Percentiles rank a stretch among this genome's conserved stretches.
These are phyloP conservation scores for Lota lota DNA, from an alignment of 2,113 vertebrate genomes.

Conservation along the genomic window DNA sequence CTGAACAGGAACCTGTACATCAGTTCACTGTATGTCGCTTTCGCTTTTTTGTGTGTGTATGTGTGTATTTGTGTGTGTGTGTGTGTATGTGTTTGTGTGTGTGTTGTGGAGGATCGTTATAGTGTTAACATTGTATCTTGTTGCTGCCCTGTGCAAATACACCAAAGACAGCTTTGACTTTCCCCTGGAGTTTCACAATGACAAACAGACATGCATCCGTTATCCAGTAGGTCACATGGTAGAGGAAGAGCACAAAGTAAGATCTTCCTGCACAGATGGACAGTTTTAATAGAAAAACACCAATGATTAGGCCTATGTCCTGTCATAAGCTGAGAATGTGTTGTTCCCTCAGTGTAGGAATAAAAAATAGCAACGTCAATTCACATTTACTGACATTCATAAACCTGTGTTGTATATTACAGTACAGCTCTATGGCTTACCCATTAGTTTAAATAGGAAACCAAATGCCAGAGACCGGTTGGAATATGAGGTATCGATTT, in stretches of 20 bases:
- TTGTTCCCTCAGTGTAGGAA: too few species aligned
- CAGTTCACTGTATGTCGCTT: not conserved
- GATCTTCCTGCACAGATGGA: not conserved
- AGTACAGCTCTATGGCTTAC: constrained; percentile 5
- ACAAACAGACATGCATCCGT: too few species aligned
- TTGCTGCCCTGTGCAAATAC: not conserved
- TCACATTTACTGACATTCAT: not conserved
- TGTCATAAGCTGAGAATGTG: too few species aligned
- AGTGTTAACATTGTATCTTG: not conserved
- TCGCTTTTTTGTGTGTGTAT: too few species aligned
- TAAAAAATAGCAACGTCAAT: not conserved
- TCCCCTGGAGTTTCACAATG: too few species aligned
- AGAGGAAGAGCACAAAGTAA: not conserved
- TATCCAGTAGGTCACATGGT: too few species aligned
- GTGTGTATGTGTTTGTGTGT: constrained; percentile 10
- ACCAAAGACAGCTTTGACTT: not conserved
- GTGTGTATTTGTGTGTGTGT: constrained; percentile 1
- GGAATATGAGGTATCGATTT: constrained; percentile 28
- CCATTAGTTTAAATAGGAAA: constrained; percentile 9
- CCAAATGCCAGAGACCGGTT: not conserved
- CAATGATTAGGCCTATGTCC: not conserved
- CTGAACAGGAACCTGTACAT: not conserved
- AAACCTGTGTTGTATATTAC: not conserved
- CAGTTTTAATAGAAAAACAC: not conserved
- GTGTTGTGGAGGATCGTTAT: not conserved